Evolutionary conservation across 2,888 invertebrate genomes (phyloP).

Genomic region (Crossocerus cetratus): DNA sequence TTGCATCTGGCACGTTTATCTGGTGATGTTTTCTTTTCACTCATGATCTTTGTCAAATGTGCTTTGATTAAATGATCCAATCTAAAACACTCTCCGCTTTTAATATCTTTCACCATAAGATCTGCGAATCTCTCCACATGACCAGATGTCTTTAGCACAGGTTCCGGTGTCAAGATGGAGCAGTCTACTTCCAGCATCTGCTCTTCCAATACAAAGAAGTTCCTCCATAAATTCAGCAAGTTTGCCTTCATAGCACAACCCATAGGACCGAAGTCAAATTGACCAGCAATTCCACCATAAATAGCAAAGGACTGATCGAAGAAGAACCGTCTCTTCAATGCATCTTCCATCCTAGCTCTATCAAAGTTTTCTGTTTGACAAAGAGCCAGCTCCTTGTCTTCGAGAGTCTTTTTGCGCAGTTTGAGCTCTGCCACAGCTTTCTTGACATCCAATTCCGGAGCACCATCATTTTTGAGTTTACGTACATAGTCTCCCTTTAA

Average conservation of each 20-base stretch:
- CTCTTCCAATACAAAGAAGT: constrained; percentile 97
- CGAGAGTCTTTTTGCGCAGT: constrained; percentile 90
- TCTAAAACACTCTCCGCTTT: constrained; percentile 97
- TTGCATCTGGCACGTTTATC: constrained; percentile 86
- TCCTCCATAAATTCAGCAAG: constrained; percentile 94
- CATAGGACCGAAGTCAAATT: constrained; percentile 99
- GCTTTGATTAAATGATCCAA: constrained; percentile 98
- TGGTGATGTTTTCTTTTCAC: constrained; percentile 88
- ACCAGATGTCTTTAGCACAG: constrained; percentile 97
- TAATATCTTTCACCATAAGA: constrained; percentile 98
- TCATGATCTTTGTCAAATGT: constrained; percentile 89
- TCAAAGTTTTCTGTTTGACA: constrained; percentile 88
- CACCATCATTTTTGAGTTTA: constrained; percentile 90
- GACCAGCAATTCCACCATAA: constrained; percentile 96
- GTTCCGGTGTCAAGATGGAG: constrained; percentile 97
- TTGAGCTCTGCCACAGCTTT: constrained; percentile 96
- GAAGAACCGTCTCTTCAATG: constrained; percentile 97
- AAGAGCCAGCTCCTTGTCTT: constrained; percentile 94
- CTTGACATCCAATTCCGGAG: constrained; percentile 94
- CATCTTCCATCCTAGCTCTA: constrained; percentile 96
- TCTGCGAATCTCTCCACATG: constrained; percentile 99
- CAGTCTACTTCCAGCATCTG: constrained; percentile 99
- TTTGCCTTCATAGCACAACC: constrained; percentile 99
- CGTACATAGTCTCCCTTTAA: constrained; percentile 93
- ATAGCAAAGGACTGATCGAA: constrained; percentile 99